Conservation (phyloP, 64 coral and sea anemone genomes). For the Pocillopora verrucosa region DNA sequence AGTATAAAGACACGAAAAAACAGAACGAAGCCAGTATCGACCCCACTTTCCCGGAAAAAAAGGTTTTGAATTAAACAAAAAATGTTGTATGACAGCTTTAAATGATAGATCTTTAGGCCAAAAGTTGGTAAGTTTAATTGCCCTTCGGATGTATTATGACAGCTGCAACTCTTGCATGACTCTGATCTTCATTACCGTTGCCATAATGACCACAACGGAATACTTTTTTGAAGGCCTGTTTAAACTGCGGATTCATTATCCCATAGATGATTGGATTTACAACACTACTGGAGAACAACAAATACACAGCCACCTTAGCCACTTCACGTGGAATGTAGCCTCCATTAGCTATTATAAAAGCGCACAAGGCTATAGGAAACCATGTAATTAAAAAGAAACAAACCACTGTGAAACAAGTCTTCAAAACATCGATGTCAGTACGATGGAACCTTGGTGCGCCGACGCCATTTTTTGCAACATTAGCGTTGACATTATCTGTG, state of each 20-base stretch:
- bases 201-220: conserved; percentile 4
- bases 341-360: conserved; percentile 10
- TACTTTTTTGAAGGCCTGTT: conserved; percentile 42
- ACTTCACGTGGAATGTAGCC: conserved; percentile 2
- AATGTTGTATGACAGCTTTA: too few species aligned
- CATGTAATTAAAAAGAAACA: conserved; percentile 24
- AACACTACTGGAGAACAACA: conserved; percentile 57
- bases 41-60: too few species aligned
- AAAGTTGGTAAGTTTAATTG: too few species aligned
- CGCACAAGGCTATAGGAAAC: background rate
- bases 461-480: background rate
- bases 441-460: background rate
- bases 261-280: conserved; percentile 69
- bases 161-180: background rate
- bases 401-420: conserved; percentile 52
- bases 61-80: too few species aligned
- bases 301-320: conserved; percentile 14
- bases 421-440: conserved; percentile 43
- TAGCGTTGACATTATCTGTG: conserved; percentile 8
- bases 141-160: too few species aligned
- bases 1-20: too few species aligned
- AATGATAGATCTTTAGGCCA: too few species aligned
- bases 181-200: background rate
- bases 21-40: too few species aligned
- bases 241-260: conserved; percentile 59